phyloP scores from a whole-genome alignment of 2,888 invertebrate species.

The Metalampra italica region DNA sequence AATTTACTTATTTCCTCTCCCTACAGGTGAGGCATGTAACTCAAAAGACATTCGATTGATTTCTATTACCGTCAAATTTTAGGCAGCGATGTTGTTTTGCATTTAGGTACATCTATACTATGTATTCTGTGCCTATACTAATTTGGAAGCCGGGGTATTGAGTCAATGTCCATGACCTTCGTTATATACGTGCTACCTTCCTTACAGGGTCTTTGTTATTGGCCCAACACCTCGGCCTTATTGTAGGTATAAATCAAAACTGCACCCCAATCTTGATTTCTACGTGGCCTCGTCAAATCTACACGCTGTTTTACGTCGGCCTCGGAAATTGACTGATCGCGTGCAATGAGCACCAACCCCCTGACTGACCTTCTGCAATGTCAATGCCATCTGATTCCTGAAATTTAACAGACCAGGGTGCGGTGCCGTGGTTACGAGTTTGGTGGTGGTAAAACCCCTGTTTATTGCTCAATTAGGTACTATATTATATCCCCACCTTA shows the following conservation, averaged over 20 bases:
- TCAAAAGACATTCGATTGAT: too few species aligned
- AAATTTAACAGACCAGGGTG: conserved; percentile 9
- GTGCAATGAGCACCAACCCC: conserved; percentile 38
- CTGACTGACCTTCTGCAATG: conserved; percentile 43
- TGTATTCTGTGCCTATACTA: too few species aligned
- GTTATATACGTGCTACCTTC: neutral
- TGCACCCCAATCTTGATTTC: conserved; percentile 14
- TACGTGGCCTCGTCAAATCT: conserved; percentile 12
- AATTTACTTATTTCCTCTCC: too few species aligned
- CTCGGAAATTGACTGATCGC: conserved; percentile 55
- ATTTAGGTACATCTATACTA: too few species aligned
- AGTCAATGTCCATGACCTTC: too few species aligned
- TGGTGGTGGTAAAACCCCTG: conserved; percentile 6
- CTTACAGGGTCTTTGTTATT: neutral
- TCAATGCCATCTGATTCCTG: conserved; percentile 48
- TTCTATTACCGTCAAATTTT: too few species aligned
- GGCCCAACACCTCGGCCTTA: neutral
- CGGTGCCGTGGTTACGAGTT: conserved; percentile 12
- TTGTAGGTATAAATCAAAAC: conserved; percentile 4
- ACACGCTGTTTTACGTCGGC: conserved; percentile 15
- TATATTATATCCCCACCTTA: conserved; percentile 2
- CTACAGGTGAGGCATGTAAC: too few species aligned
- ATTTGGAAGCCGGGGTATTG: too few species aligned
- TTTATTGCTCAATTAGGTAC: conserved; percentile 8
- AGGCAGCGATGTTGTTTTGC: too few species aligned